A percentile compares a stretch with the other conserved stretches of the same genome.
phyloP scores from a whole-genome alignment of 1,140 invertebrate genomes.

The Cyrtorhinus lividipennis region DNA sequence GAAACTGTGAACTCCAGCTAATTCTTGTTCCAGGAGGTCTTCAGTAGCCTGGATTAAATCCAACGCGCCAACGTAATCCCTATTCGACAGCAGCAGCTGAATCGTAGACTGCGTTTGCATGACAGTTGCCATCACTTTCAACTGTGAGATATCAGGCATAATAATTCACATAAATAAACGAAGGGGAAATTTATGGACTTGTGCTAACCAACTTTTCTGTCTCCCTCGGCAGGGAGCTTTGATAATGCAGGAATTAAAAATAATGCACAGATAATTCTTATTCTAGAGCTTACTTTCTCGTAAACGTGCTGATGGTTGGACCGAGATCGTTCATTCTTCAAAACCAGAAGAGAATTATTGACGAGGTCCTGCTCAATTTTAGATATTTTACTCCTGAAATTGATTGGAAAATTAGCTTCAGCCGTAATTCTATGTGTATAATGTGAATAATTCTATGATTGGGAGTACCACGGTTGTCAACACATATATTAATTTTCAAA shows the following conservation, averaged over 20 bases:
- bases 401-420: too few species aligned
- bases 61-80: conserved; percentile 93
- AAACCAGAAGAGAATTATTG: conserved; percentile 59
- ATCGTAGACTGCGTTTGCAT: conserved; percentile 96
- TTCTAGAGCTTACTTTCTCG: conserved; percentile 41
- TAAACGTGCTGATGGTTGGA: conserved; percentile 35
- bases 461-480: too few species aligned
- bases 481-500: too few species aligned
- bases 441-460: too few species aligned
- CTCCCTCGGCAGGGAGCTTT: too few species aligned
- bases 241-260: neutral
- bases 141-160: conserved; percentile 32
- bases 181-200: neutral
- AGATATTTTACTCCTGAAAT: conserved; percentile 26
- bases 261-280: too few species aligned
- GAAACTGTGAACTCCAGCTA: conserved; percentile 84
- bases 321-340: conserved; percentile 37
- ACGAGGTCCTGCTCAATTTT: conserved; percentile 39
- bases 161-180: conserved; percentile 1
- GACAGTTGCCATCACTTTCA: conserved; percentile 87
- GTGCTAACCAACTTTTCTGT: neutral
- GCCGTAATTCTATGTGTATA: too few species aligned
- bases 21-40: conserved; percentile 77
- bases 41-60: conserved; percentile 94
- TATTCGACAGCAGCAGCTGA: conserved; percentile 82